Evolutionary conservation across 1,140 invertebrate genomes (phyloP).

Genomic region (Megalopta genalis): DNA sequence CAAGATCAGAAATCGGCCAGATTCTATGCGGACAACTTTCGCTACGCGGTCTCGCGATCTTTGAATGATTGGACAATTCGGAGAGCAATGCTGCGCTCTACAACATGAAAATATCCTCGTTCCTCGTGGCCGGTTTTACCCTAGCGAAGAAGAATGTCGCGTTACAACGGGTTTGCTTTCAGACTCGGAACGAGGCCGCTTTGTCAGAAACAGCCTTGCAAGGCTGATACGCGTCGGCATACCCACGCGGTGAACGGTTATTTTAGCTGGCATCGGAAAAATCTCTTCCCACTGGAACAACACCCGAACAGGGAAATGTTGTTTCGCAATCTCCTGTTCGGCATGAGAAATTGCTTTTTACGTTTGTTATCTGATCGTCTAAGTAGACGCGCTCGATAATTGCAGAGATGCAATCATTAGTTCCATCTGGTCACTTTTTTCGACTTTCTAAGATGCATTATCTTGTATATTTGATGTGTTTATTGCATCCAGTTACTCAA

Average conservation of each 20-base stretch:
- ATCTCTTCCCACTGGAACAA: constrained; percentile 33
- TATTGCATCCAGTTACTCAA: no score
- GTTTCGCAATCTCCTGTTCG: constrained; percentile 27
- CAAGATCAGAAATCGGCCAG: background rate
- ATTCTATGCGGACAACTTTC: constrained; percentile 13
- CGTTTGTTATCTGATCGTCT: background rate
- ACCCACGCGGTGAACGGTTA: constrained; percentile 47
- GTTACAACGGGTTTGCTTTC: constrained; percentile 51
- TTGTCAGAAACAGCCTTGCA: constrained; percentile 63
- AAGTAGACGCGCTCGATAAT: no score
- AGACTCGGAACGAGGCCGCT: constrained; percentile 52
- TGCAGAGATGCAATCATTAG: no score
- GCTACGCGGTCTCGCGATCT: background rate
- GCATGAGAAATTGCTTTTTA: background rate
- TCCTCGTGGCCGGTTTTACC: constrained; percentile 16
- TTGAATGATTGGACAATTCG: constrained; percentile 29
- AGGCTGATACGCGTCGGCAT: constrained; percentile 52
- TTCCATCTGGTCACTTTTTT: no score
- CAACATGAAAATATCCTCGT: constrained; percentile 39
- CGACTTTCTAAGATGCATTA: no score
- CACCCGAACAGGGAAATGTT: constrained; percentile 31
- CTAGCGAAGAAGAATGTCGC: constrained; percentile 40
- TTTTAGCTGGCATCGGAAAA: constrained; percentile 54
- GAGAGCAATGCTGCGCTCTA: constrained; percentile 9
- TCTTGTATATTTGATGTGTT: no score